These are phyloP conservation scores for Artibeus lituratus DNA, from an alignment of 2,797 vertebrate species.

Conservation along the genomic window DNA sequence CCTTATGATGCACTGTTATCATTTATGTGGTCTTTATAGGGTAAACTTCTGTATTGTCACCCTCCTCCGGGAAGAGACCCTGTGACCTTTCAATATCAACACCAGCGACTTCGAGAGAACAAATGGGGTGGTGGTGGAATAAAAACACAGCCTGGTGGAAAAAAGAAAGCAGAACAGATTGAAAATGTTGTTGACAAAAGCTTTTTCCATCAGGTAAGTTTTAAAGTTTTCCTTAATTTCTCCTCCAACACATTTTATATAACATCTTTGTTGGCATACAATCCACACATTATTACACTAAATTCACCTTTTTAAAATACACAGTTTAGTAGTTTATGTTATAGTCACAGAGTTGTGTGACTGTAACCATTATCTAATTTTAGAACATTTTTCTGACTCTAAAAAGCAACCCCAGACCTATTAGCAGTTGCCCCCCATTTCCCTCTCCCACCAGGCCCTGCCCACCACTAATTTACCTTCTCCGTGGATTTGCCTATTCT, in stretches of 20 bases:
- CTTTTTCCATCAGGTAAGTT: constrained; percentile 95
- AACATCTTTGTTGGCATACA: background rate
- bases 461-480: background rate
- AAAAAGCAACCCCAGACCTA: background rate
- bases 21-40: constrained; percentile 80
- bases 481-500: background rate
- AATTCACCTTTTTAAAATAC: background rate
- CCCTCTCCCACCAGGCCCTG: background rate
- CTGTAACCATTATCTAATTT: background rate
- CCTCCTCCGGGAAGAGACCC: constrained; percentile 89
- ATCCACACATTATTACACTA: background rate
- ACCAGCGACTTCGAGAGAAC: constrained; percentile 68
- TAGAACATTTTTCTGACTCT: background rate
- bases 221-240: constrained; percentile 1
- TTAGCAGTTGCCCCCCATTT: background rate
- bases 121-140: background rate
- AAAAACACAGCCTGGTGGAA: constrained; percentile 51
- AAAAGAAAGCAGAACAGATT: constrained; percentile 86
- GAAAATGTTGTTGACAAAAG: constrained; percentile 94
- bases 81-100: constrained; percentile 91
- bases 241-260: background rate
- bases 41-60: constrained; percentile 95
- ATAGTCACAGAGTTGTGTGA: background rate
- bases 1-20: accelerated
- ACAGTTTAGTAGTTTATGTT: background rate